phyloP scores from a whole-genome alignment of 2,113 vertebrate genomes.

The Nesogale talazaci region DNA sequence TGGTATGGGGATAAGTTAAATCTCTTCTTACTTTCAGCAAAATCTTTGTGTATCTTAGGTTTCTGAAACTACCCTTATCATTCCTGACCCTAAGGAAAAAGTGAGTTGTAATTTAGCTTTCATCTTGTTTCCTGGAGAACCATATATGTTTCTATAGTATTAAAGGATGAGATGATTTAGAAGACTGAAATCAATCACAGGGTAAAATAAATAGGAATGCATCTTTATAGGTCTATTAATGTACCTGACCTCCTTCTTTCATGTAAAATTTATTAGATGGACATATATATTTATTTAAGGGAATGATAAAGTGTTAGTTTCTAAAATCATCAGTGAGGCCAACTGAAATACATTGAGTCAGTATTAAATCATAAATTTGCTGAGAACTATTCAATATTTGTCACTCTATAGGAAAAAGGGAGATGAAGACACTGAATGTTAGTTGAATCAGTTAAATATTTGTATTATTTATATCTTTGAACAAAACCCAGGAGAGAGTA shows the following conservation, averaged over 20 bases:
- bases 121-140: conserved; percentile 46
- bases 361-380: not conserved
- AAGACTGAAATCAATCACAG: conserved; percentile 40
- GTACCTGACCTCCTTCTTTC: conserved; percentile 4
- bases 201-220: not conserved
- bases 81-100: conserved; percentile 59
- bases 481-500: not conserved
- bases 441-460: not conserved
- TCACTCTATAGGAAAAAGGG: not conserved
- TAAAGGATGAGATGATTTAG: conserved; percentile 49
- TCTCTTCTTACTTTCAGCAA: conserved; percentile 59
- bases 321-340: not conserved
- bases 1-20: conserved; percentile 61
- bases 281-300: conserved; percentile 31
- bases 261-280: conserved; percentile 20
- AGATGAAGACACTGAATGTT: not conserved
- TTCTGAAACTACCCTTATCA: conserved; percentile 68
- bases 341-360: not conserved
- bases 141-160: conserved; percentile 10
- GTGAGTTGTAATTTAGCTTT: conserved; percentile 70
- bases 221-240: conserved; percentile 19
- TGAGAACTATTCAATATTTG: conserved; percentile 9
- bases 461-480: conserved; percentile 38
- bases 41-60: conserved; percentile 65
- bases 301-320: not conserved